These are phyloP conservation scores for Eupristina koningsbergeri DNA, from an alignment of 1,140 invertebrate genomes.

Conservation along the genomic window DNA sequence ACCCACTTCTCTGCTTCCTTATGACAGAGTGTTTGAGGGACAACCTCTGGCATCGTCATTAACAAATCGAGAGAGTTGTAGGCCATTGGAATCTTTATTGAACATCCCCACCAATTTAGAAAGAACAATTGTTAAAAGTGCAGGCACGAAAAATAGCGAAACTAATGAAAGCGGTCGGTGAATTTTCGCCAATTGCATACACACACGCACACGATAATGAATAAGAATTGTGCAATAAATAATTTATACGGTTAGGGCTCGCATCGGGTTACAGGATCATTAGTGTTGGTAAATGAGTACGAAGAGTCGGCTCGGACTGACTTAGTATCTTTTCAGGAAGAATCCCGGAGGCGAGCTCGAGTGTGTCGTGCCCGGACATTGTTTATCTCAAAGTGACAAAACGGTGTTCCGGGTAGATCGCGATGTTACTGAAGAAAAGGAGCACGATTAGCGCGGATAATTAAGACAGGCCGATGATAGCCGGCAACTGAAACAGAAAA, in stretches of 20 bases:
- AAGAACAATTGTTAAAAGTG: no score
- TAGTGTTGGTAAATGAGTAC: constrained; percentile 14
- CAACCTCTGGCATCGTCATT: no score
- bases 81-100: no score
- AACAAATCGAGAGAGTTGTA: no score
- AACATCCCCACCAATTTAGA: no score
- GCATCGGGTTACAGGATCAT: constrained; percentile 39
- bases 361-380: constrained; percentile 48
- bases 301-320: neutral
- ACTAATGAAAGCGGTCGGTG: no score
- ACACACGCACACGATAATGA: no score
- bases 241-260: neutral
- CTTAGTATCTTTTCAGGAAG: constrained; percentile 48
- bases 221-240: neutral
- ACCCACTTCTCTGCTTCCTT: neutral
- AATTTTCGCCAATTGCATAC: no score
- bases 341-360: constrained; percentile 11
- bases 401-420: constrained; percentile 35
- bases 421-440: constrained; percentile 23
- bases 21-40: neutral
- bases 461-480: constrained; percentile 45
- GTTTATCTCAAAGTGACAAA: constrained; percentile 51
- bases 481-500: neutral
- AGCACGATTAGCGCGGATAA: constrained; percentile 47
- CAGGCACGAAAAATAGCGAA: no score